A percentile compares a stretch with the other conserved stretches of the same genome.
Evolutionary conservation across 2,113 vertebrate species (phyloP).

Genomic region (Formicarius rufipectus): DNA sequence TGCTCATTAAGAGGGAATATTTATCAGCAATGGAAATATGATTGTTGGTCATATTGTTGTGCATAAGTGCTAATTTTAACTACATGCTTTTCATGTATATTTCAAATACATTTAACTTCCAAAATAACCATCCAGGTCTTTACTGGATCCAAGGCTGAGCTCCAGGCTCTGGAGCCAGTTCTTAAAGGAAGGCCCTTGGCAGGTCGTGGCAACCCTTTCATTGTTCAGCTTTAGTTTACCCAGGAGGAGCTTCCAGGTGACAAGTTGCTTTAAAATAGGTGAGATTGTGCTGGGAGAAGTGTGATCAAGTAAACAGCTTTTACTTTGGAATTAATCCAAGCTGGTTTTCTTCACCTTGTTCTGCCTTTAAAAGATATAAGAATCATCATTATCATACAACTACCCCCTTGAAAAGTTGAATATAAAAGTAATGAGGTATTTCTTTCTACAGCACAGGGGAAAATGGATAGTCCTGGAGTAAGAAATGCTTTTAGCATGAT

Average conservation of each 20-base stretch:
- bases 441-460: not conserved
- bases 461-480: not conserved
- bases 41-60: not conserved
- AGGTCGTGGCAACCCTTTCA: not conserved
- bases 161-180: not conserved
- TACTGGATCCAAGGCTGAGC: not conserved
- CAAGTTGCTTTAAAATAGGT: not conserved
- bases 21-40: not conserved
- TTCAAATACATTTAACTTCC: not conserved
- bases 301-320: not conserved
- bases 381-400: not conserved
- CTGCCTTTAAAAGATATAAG: not conserved
- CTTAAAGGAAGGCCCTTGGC: not conserved
- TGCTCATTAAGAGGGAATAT: not conserved
- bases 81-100: not conserved
- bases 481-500: not conserved
- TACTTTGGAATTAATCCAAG: not conserved
- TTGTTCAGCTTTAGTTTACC: constrained; percentile 13
- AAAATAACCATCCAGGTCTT: not conserved
- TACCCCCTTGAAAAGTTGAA: not conserved
- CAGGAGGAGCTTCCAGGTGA: not conserved
- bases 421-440: not conserved
- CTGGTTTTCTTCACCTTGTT: not conserved
- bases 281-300: not conserved
- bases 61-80: not conserved